phyloP scores from a whole-genome alignment of 2,113 vertebrate species.

The Solea senegalensis region DNA sequence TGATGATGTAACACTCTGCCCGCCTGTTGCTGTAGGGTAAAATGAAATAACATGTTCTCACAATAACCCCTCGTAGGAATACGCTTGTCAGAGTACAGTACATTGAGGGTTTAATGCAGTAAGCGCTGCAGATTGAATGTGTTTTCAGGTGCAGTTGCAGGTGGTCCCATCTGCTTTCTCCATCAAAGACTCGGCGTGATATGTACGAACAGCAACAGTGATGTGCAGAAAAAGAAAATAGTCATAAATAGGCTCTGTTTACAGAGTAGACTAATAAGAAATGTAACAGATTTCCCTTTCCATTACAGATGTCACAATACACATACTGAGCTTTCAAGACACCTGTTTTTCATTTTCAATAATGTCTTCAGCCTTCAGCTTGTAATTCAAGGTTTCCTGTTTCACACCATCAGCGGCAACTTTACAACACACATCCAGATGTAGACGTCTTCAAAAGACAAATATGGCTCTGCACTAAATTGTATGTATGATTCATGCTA shows the following conservation, averaged over 20 bases:
- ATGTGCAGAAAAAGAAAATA: background rate
- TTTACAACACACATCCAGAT: slow-evolving; percentile 22
- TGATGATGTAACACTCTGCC: background rate
- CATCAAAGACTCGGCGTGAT: background rate
- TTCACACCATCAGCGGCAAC: slow-evolving; percentile 23
- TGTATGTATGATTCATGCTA: background rate
- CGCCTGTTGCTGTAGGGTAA: background rate
- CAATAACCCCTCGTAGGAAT: background rate
- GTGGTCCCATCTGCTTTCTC: too few relatives aligned
- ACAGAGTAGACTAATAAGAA: background rate
- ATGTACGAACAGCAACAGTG: background rate
- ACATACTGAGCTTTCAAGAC: background rate
- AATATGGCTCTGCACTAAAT: background rate
- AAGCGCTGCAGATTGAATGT: background rate
- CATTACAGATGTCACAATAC: slow-evolving; percentile 3
- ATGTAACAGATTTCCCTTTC: background rate
- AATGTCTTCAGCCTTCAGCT: slow-evolving; percentile 9
- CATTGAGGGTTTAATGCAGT: background rate
- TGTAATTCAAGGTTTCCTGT: slow-evolving; percentile 31
- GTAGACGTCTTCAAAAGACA: slow-evolving; percentile 5
- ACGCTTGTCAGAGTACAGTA: background rate
- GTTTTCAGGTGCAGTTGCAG: background rate
- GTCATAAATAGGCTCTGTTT: background rate
- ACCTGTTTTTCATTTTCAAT: slow-evolving; percentile 27
- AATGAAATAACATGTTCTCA: background rate